phyloP scores from a whole-genome alignment of 2,888 invertebrate genomes.

The Yponomeuta malinellus region DNA sequence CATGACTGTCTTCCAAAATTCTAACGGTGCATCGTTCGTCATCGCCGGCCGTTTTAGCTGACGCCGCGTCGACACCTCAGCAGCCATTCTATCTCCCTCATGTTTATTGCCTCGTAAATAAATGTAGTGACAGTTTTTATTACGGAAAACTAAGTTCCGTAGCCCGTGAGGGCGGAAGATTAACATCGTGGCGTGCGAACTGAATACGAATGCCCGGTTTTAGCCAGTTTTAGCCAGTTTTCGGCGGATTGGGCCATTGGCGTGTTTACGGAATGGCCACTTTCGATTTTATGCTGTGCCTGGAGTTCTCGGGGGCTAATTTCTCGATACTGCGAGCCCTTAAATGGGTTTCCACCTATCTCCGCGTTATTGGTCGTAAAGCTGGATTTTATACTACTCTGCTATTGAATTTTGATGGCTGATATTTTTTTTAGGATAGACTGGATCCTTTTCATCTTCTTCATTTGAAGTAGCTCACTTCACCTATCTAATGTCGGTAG shows the following conservation, averaged over 20 bases:
- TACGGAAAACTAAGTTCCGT: slow-evolving; percentile 53
- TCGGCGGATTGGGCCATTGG: slow-evolving; percentile 27
- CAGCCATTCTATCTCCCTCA: slow-evolving; percentile 44
- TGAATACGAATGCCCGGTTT: slow-evolving; percentile 44
- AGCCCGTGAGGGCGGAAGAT: slow-evolving; percentile 44
- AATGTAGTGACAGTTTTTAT: slow-evolving; percentile 66
- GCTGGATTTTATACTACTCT: not conserved
- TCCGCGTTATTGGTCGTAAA: slow-evolving; percentile 7
- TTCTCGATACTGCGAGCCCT: slow-evolving; percentile 8
- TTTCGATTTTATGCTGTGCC: slow-evolving; percentile 30
- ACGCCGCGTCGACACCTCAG: slow-evolving; percentile 7
- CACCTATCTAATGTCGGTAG: too few species aligned
- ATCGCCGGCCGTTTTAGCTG: not conserved
- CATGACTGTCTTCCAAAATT: too few species aligned
- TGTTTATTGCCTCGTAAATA: slow-evolving; percentile 68
- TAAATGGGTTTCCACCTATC: slow-evolving; percentile 13
- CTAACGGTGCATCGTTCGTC: not conserved
- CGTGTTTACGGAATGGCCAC: slow-evolving; percentile 24
- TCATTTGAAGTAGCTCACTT: not conserved
- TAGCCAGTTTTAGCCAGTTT: slow-evolving; percentile 23
- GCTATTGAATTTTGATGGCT: not conserved
- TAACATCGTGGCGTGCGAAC: slow-evolving; percentile 49
- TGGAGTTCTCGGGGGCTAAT: slow-evolving; percentile 10
- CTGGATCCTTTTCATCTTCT: not conserved
- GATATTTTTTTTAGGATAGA: not conserved